Evolutionary conservation across 2,888 invertebrate genomes (phyloP).

Genomic region (Cryptocheilus praepositus): DNA sequence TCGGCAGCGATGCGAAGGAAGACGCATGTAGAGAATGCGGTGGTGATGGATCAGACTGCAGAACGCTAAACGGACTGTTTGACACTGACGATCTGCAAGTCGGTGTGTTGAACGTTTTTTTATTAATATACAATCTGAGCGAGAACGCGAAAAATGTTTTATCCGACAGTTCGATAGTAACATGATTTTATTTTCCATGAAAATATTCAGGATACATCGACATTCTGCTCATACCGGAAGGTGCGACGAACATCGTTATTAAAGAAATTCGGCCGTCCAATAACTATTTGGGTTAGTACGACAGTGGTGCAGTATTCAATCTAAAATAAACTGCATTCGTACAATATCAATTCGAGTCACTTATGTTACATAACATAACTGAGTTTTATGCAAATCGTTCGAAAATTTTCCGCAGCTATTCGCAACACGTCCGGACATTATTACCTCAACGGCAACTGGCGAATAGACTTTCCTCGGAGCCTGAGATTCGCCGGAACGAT

Average conservation of each 20-base stretch:
- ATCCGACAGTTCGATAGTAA: background rate
- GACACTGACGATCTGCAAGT: constrained; percentile 84
- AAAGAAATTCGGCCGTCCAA: constrained; percentile 87
- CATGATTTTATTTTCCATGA: too few relatives aligned
- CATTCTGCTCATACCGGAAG: constrained; percentile 91
- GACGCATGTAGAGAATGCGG: constrained; percentile 95
- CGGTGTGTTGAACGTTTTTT: constrained; percentile 76
- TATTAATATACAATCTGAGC: background rate
- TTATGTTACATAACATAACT: background rate
- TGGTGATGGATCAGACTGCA: constrained; percentile 93
- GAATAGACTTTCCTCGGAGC: constrained; percentile 91
- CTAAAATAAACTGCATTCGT: background rate
- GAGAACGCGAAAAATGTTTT: too few relatives aligned
- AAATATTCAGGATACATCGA: constrained; percentile 89
- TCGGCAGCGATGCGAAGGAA: constrained; percentile 90
- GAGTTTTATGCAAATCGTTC: too few relatives aligned
- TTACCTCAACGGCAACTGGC: constrained; percentile 96
- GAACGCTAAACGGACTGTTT: constrained; percentile 84
- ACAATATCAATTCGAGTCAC: background rate
- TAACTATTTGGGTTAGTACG: constrained; percentile 87
- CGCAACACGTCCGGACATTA: constrained; percentile 89
- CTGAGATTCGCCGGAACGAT: constrained; percentile 87
- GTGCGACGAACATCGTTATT: constrained; percentile 93
- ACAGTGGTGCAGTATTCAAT: background rate
- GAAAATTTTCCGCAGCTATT: constrained; percentile 79